Conservation (phyloP, 1,140 invertebrate genomes). For the Cecropterus lyciades region DNA sequence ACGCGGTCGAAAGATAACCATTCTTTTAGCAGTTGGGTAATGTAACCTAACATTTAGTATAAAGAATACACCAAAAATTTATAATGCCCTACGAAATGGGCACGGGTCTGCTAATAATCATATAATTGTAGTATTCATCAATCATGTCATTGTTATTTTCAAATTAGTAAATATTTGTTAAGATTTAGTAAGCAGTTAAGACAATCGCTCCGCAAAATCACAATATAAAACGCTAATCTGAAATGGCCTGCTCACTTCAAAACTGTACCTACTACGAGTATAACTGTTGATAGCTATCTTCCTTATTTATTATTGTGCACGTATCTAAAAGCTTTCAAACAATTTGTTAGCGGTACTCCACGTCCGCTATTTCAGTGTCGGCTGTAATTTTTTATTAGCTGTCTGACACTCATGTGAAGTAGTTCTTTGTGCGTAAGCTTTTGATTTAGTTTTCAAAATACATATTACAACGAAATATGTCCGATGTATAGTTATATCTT, state of each 20-base stretch:
- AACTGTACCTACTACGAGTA: constrained; percentile 5
- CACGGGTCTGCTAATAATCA: too few species aligned
- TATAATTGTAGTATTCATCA: too few species aligned
- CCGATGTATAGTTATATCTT: not conserved
- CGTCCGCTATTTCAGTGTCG: constrained; percentile 43
- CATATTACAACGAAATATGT: not conserved
- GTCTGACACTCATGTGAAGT: constrained; percentile 8
- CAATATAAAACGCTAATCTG: constrained; percentile 7
- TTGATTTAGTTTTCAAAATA: constrained; percentile 13
- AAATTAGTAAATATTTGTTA: too few species aligned
- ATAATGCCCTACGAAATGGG: too few species aligned
- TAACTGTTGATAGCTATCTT: constrained; percentile 50
- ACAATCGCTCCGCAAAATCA: constrained; percentile 1
- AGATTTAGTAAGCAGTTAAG: too few species aligned
- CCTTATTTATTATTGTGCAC: constrained; percentile 53
- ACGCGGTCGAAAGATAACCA: too few species aligned
- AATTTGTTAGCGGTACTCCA: constrained; percentile 45
- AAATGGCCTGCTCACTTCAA: constrained; percentile 32
- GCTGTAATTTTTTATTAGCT: constrained; percentile 30
- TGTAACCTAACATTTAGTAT: too few species aligned
- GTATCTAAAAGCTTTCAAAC: constrained; percentile 55
- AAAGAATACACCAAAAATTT: too few species aligned
- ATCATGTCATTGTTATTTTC: too few species aligned
- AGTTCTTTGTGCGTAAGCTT: constrained; percentile 4
- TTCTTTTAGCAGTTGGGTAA: too few species aligned